Percentiles rank a stretch among this genome's conserved stretches.
Conservation (phyloP, 2,113 vertebrate genomes). For the Dolichallabes microphthalmus region DNA sequence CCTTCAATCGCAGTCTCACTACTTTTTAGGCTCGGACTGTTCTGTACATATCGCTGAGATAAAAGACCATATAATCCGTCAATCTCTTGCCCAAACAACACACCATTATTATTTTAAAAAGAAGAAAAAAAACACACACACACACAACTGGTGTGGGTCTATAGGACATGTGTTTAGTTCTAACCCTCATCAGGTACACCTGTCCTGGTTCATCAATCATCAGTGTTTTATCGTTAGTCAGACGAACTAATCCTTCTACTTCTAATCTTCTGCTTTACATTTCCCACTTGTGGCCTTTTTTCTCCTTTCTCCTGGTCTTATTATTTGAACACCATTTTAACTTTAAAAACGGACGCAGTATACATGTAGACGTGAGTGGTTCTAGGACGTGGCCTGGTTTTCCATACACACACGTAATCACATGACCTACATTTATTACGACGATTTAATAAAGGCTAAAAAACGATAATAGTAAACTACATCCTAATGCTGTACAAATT, state of each 20-base stretch:
- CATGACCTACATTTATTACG: too few relatives aligned
- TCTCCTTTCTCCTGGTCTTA: neutral
- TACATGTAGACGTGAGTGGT: too few relatives aligned
- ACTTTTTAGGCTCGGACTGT: neutral
- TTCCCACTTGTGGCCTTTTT: neutral
- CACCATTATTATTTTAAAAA: neutral
- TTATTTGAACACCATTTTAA: neutral
- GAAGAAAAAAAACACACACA: too few relatives aligned
- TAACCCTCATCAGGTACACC: slow-evolving; percentile 14
- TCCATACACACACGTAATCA: too few relatives aligned
- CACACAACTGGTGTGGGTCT: neutral
- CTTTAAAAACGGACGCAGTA: neutral
- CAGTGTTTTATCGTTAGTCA: neutral
- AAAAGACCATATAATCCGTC: slow-evolving; percentile 5
- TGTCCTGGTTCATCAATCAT: neutral
- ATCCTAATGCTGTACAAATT: too few relatives aligned
- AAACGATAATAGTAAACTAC: too few relatives aligned
- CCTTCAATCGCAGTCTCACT: neutral
- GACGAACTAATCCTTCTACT: too few relatives aligned
- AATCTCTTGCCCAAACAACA: slow-evolving; percentile 2
- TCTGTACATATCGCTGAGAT: neutral
- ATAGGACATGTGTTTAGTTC: slow-evolving; percentile 5
- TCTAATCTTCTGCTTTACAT: neutral
- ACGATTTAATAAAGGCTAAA: too few relatives aligned
- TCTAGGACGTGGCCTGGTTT: neutral